Evolutionary conservation across 2,888 invertebrate species (phyloP).

Genomic region (Metacarcinus magister): DNA sequence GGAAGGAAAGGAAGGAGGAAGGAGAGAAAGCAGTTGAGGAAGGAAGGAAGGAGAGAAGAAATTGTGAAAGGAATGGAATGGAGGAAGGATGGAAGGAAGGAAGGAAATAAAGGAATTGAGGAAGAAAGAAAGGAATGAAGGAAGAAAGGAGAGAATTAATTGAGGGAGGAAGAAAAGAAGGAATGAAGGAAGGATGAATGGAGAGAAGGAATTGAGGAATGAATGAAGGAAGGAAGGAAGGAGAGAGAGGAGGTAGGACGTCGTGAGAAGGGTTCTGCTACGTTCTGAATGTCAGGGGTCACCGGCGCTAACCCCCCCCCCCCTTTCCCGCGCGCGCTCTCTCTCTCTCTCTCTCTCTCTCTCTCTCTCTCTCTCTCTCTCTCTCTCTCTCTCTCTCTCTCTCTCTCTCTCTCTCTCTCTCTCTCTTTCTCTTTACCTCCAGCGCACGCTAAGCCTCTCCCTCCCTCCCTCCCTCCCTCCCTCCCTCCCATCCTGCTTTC

Average conservation of each 20-base stretch:
- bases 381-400: conserved; percentile 37
- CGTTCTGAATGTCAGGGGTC: conserved; percentile 6
- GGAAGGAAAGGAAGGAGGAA: not conserved
- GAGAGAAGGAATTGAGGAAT: no score
- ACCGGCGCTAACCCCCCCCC: not conserved
- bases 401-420: conserved; percentile 50
- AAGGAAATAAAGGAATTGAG: not conserved
- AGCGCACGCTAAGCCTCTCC: not conserved
- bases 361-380: conserved; percentile 48
- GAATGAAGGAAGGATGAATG: no score
- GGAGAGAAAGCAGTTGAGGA: not conserved
- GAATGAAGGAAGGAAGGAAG: not conserved
- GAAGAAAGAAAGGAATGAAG: no score
- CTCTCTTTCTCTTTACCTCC: conserved; percentile 26
- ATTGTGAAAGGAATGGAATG: not conserved
- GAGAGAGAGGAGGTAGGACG: not conserved
- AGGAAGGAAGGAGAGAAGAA: not conserved
- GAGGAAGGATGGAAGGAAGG: not conserved
- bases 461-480: not conserved
- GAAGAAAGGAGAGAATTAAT: no score
- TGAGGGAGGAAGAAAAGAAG: no score
- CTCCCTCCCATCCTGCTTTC: not conserved
- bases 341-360: conserved; percentile 48
- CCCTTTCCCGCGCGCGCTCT: not conserved
- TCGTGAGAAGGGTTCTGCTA: not conserved